Conservation (phyloP, 2,113 vertebrate species). For the Neomonachus schauinslandi region DNA sequence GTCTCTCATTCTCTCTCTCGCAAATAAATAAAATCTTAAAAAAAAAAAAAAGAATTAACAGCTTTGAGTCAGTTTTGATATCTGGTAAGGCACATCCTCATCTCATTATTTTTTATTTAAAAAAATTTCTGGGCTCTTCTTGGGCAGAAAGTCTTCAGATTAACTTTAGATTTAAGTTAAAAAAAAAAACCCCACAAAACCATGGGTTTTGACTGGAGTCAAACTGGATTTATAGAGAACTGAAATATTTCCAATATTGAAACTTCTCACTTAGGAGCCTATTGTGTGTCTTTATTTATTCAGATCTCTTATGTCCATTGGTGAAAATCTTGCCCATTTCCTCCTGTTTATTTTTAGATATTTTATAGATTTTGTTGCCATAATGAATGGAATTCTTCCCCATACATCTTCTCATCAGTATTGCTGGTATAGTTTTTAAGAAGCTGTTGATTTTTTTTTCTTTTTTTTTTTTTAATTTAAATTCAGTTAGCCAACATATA, state of each 20-base stretch:
- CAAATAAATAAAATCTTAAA: no score
- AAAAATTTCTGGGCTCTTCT: background rate
- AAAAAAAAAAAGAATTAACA: background rate
- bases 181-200: background rate
- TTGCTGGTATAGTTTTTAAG: conserved; percentile 20
- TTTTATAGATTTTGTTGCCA: conserved; percentile 43
- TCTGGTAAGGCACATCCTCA: conserved; percentile 16
- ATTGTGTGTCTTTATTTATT: background rate
- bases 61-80: background rate
- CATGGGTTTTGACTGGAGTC: background rate
- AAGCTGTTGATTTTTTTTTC: background rate
- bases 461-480: background rate
- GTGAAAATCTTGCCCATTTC: conserved; percentile 35
- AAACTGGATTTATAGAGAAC: conserved; percentile 4
- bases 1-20: no score
- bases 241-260: background rate
- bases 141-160: background rate
- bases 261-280: background rate
- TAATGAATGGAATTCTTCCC: background rate
- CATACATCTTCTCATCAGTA: background rate
- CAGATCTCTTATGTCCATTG: background rate
- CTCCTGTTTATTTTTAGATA: conserved; percentile 27
- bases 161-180: background rate
- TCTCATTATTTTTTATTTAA: conserved; percentile 42
- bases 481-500: background rate